Percentiles rank a stretch among this genome's conserved stretches.
Evolutionary conservation across 2,797 vertebrate genomes (phyloP).

Genomic region (Manis javanica): DNA sequence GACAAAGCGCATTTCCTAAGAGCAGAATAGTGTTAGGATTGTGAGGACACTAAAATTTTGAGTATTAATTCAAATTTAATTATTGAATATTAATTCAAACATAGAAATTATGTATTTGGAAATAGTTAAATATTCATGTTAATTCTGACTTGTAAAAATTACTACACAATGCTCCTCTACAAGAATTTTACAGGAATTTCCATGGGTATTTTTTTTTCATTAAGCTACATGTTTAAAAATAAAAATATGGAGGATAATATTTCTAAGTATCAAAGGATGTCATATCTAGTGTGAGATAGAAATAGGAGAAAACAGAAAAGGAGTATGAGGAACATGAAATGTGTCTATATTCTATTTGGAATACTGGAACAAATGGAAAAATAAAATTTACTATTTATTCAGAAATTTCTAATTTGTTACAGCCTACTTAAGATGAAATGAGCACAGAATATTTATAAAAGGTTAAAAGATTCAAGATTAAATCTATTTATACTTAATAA

Average conservation of each 20-base stretch:
- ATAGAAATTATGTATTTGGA: not conserved
- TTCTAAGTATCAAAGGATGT: not conserved
- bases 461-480: slow-evolving; percentile 3
- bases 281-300: not conserved
- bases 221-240: not conserved
- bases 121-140: not conserved
- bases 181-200: not conserved
- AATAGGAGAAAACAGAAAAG: not conserved
- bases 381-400: not conserved
- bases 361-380: not conserved
- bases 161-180: not conserved
- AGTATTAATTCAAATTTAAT: slow-evolving; percentile 62
- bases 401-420: not conserved
- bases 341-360: not conserved
- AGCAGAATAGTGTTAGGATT: slow-evolving; percentile 36
- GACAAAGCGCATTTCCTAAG: slow-evolving; percentile 65
- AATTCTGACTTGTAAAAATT: not conserved
- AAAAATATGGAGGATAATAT: not conserved
- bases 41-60: slow-evolving; percentile 26
- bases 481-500: not conserved
- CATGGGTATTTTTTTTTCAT: not conserved
- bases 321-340: not conserved
- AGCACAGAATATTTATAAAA: not conserved
- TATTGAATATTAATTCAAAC: slow-evolving; percentile 13
- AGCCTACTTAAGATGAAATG: not conserved